Percentiles rank a stretch among this genome's conserved stretches.
Conservation (phyloP, 2,797 vertebrate species). For the Huso huso region DNA sequence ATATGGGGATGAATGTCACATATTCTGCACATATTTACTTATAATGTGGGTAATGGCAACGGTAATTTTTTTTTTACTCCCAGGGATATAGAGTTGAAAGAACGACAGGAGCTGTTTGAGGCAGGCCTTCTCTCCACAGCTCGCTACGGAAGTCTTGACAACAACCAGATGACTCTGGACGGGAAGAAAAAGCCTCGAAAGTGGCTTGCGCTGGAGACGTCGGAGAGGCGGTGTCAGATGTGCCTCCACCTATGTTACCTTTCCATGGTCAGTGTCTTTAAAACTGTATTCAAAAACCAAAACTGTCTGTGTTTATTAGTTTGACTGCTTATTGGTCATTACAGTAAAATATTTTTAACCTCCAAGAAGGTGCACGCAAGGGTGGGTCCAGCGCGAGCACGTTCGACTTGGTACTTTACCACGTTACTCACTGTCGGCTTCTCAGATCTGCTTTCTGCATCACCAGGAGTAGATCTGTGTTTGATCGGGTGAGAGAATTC, state of each 20-base stretch:
- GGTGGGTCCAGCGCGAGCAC: too few species aligned
- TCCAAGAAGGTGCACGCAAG: too few species aligned
- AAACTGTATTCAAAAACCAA: too few species aligned
- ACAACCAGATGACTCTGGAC: slow-evolving; percentile 58
- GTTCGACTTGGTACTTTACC: too few species aligned
- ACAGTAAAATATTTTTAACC: too few species aligned
- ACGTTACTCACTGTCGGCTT: too few species aligned
- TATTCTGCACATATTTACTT: not conserved
- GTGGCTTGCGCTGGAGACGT: slow-evolving; percentile 90
- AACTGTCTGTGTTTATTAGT: too few species aligned
- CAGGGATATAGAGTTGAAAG: slow-evolving; percentile 93
- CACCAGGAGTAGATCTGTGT: too few species aligned
- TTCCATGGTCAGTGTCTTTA: slow-evolving; percentile 78
- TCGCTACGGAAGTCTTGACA: slow-evolving; percentile 85
- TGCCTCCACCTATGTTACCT: slow-evolving; percentile 97
- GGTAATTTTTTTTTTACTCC: slow-evolving; percentile 9
- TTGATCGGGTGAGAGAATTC: too few species aligned
- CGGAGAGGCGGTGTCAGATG: slow-evolving; percentile 91
- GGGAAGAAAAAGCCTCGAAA: slow-evolving; percentile 94
- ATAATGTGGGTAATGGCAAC: not conserved
- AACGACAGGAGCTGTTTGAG: slow-evolving; percentile 86
- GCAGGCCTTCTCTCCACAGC: slow-evolving; percentile 89
- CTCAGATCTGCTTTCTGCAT: too few species aligned
- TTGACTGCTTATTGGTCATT: too few species aligned
- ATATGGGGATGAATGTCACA: too few species aligned